Percentiles rank a stretch among this genome's conserved stretches.
Conservation (phyloP, 2,888 invertebrate genomes). For the Eilema griseolum region DNA sequence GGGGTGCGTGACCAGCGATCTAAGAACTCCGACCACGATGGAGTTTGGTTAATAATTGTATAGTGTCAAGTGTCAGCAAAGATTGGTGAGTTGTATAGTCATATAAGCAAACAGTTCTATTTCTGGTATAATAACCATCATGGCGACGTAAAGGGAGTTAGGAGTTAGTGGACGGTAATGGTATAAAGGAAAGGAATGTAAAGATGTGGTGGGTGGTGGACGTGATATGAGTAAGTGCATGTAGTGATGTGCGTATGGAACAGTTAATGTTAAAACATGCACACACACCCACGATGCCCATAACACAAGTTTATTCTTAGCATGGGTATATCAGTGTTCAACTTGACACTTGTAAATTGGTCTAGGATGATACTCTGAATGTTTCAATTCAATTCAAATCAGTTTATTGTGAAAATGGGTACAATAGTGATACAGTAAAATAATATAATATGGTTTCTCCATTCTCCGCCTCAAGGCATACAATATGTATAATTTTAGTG, state of each 20-base stretch:
- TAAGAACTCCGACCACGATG: slow-evolving; percentile 36
- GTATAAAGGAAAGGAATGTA: slow-evolving; percentile 14
- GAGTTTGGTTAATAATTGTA: slow-evolving; percentile 23
- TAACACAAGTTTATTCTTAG: too few relatives aligned
- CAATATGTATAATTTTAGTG: too few relatives aligned
- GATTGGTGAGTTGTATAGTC: slow-evolving; percentile 34
- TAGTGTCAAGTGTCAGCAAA: slow-evolving; percentile 43
- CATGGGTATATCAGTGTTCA: too few relatives aligned
- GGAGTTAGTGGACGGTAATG: slow-evolving; percentile 20
- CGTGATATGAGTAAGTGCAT: background rate
- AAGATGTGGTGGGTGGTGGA: background rate
- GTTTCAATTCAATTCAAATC: too few relatives aligned
- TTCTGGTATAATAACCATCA: slow-evolving; percentile 51
- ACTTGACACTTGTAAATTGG: too few relatives aligned
- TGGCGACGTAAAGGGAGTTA: slow-evolving; percentile 31
- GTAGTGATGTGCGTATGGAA: background rate
- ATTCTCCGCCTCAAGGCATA: too few relatives aligned
- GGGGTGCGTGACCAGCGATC: slow-evolving; percentile 35
- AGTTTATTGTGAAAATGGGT: too few relatives aligned
- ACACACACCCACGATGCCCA: too few relatives aligned
- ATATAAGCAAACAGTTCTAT: slow-evolving; percentile 51
- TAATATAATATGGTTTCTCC: too few relatives aligned
- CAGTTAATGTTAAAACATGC: too few relatives aligned
- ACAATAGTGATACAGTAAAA: too few relatives aligned
- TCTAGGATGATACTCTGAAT: too few relatives aligned